Conservation (phyloP, 2,797 vertebrate species). For the Poeciliopsis presidionis region DNA sequence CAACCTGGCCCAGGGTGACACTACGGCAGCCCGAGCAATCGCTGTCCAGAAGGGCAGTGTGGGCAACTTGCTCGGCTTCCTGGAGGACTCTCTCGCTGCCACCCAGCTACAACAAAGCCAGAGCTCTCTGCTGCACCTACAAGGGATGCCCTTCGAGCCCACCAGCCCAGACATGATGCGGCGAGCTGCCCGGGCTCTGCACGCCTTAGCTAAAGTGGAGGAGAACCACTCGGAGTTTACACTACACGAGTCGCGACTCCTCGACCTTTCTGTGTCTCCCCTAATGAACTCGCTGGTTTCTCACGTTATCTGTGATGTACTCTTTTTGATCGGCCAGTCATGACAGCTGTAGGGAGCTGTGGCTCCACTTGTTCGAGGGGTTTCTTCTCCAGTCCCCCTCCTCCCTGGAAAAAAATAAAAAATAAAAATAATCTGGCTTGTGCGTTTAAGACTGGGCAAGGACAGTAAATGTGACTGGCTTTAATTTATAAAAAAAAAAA, state of each 20-base stretch:
- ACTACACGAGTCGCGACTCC: slow-evolving; percentile 96
- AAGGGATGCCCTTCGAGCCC: slow-evolving; percentile 96
- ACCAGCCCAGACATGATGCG: slow-evolving; percentile 99
- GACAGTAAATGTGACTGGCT: slow-evolving; percentile 92
- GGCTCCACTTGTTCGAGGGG: slow-evolving; percentile 80
- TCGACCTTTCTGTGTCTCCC: slow-evolving; percentile 98
- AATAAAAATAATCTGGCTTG: slow-evolving; percentile 73
- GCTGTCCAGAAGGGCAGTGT: slow-evolving; percentile 98
- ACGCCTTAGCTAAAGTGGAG: slow-evolving; percentile 97
- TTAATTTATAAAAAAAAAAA: slow-evolving; percentile 99
- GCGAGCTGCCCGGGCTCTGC: slow-evolving; percentile 94
- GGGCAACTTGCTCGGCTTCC: slow-evolving; percentile 95
- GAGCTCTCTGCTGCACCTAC: slow-evolving; percentile 94
- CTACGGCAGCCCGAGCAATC: slow-evolving; percentile 91
- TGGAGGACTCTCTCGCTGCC: slow-evolving; percentile 98
- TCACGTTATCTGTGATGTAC: slow-evolving; percentile 99
- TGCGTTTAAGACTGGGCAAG: slow-evolving; percentile 93
- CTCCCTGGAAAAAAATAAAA: slow-evolving; percentile 51
- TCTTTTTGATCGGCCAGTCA: slow-evolving; percentile 99
- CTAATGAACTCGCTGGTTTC: slow-evolving; percentile 99
- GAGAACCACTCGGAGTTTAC: slow-evolving; percentile 99
- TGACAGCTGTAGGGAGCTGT: slow-evolving; percentile 98
- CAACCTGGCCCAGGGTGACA: slow-evolving; percentile 97
- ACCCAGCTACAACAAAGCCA: slow-evolving; percentile 98
- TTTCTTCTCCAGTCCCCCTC: slow-evolving; percentile 59